Conservation (phyloP, 2,888 invertebrate species). For the Dicyrtoma fusca region DNA sequence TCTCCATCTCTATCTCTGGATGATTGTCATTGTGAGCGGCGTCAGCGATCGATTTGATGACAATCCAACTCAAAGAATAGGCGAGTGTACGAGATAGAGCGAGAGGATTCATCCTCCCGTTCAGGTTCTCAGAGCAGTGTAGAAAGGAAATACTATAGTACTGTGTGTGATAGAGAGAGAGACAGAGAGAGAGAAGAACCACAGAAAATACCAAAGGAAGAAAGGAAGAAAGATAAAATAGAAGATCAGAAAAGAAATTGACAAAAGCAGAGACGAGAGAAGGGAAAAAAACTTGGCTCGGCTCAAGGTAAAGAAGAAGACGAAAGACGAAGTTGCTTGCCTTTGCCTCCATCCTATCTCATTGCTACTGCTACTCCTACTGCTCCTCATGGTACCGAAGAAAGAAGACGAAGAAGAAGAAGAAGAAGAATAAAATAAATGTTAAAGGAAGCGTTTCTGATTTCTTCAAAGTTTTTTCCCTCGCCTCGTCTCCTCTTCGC, state of each 20-base stretch:
- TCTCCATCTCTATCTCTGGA: no score
- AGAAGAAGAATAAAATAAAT: constrained; percentile 3
- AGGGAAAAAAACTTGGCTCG: background rate
- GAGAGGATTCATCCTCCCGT: no score
- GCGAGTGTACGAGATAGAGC: background rate
- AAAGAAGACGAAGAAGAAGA: background rate
- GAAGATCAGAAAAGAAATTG: constrained; percentile 6
- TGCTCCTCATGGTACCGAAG: no score
- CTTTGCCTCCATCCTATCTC: no score
- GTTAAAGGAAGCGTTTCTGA: constrained; percentile 3
- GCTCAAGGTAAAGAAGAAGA: background rate
- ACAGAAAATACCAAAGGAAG: background rate
- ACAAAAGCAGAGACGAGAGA: background rate
- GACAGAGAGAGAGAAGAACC: background rate
- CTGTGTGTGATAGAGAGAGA: no score
- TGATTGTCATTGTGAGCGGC: no score
- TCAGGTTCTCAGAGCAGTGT: no score
- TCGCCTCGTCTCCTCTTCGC: background rate
- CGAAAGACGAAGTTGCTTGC: constrained; percentile 3
- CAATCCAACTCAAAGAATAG: no score
- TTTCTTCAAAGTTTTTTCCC: background rate
- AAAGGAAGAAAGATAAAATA: background rate
- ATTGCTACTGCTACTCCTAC: no score
- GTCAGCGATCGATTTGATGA: no score
- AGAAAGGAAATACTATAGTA: no score